Conservation (phyloP, 2,888 invertebrate species). For the Arctia plantaginis region DNA sequence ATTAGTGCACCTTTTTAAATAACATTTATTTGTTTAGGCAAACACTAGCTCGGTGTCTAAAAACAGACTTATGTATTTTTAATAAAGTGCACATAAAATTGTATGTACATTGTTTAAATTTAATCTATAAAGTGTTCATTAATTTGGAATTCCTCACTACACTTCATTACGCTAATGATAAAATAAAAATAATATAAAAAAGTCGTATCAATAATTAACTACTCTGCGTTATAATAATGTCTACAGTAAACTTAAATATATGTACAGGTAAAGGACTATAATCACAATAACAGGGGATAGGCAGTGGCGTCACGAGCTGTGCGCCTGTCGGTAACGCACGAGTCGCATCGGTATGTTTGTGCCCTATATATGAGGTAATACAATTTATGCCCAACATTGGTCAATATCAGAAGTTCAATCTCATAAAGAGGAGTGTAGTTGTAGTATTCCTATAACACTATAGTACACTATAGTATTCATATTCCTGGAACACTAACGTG, state of each 20-base stretch:
- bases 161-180: neutral
- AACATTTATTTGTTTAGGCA: neutral
- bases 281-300: constrained; percentile 25
- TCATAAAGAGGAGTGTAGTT: no score
- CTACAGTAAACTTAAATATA: constrained; percentile 16
- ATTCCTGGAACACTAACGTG: neutral
- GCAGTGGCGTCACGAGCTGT: constrained; percentile 14
- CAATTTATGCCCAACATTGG: neutral
- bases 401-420: no score
- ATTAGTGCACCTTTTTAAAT: neutral
- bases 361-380: neutral
- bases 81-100: neutral
- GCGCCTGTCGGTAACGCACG: constrained; percentile 1
- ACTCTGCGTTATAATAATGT: constrained; percentile 8
- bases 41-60: neutral
- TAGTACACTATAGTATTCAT: no score
- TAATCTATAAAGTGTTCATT: neutral
- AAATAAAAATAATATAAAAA: constrained; percentile 16
- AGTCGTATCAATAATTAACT: neutral
- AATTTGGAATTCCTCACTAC: constrained; percentile 5
- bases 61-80: neutral
- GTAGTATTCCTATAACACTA: no score
- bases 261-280: constrained; percentile 21
- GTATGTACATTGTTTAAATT: neutral
- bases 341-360: neutral